Evolutionary conservation across 2,113 vertebrate genomes (phyloP).

Genomic region (Pseudolaguvia tuberculata): DNA sequence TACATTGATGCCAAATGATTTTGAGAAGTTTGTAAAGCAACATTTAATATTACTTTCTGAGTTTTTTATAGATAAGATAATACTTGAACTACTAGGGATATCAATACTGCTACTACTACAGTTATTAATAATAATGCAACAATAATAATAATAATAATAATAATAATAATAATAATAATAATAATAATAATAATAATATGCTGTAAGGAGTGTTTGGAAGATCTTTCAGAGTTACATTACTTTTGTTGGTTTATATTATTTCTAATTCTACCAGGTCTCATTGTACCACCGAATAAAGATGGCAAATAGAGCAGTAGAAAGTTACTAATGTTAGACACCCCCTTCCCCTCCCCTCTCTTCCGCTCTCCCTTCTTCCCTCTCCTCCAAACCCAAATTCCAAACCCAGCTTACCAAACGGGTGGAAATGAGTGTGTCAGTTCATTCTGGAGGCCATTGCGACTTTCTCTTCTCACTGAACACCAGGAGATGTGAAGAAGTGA

Average conservation of each 20-base stretch:
- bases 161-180: neutral
- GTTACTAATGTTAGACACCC: conserved; percentile 57
- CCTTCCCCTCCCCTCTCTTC: too few species aligned
- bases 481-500: conserved; percentile 42
- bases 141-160: neutral
- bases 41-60: too few species aligned
- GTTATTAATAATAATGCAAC: neutral
- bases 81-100: too few species aligned
- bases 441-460: conserved; percentile 67
- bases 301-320: conserved; percentile 58
- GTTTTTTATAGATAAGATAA: too few species aligned
- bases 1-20: too few species aligned
- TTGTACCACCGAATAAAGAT: conserved; percentile 64
- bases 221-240: conserved; percentile 58
- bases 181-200: too few species aligned
- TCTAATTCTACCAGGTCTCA: conserved; percentile 28
- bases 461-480: conserved; percentile 52
- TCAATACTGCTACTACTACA: neutral
- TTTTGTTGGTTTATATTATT: conserved; percentile 40
- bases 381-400: conserved; percentile 46
- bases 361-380: conserved; percentile 46
- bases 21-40: too few species aligned
- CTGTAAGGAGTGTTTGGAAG: too few species aligned
- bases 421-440: conserved; percentile 56
- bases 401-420: conserved; percentile 60